phyloP scores from a whole-genome alignment of 1,140 invertebrate genomes.

The Nautilus pompilius region DNA sequence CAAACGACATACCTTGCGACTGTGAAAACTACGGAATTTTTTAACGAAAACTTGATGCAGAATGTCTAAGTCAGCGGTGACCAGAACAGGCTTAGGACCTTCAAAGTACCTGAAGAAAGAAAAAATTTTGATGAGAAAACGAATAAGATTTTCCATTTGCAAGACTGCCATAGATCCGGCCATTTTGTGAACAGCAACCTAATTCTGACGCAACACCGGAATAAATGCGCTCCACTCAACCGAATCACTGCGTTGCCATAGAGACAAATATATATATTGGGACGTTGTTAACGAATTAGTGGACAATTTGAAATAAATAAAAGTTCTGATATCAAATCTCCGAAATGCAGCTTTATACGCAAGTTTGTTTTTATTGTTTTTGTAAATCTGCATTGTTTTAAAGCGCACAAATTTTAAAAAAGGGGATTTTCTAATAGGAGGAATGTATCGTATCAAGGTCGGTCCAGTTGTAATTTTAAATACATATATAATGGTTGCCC shows the following conservation, averaged over 20 bases:
- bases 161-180: background rate
- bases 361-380: too few relatives aligned
- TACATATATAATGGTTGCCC: too few relatives aligned
- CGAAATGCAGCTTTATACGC: too few relatives aligned
- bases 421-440: too few relatives aligned
- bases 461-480: too few relatives aligned
- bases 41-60: slow-evolving; percentile 55
- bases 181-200: background rate
- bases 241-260: background rate
- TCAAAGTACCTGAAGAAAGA: slow-evolving; percentile 45
- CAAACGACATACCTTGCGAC: slow-evolving; percentile 42
- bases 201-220: background rate
- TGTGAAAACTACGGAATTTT: slow-evolving; percentile 57
- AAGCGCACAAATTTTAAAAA: too few relatives aligned
- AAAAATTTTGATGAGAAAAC: background rate
- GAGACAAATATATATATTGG: background rate
- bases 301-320: too few relatives aligned
- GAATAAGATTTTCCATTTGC: background rate
- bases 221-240: background rate
- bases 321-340: too few relatives aligned
- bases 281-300: background rate
- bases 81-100: slow-evolving; percentile 51
- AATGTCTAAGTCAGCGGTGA: slow-evolving; percentile 52
- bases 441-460: too few relatives aligned
- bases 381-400: too few relatives aligned